These are phyloP conservation scores for Sitta europaea DNA, from an alignment of 2,113 vertebrate genomes.

Conservation along the genomic window DNA sequence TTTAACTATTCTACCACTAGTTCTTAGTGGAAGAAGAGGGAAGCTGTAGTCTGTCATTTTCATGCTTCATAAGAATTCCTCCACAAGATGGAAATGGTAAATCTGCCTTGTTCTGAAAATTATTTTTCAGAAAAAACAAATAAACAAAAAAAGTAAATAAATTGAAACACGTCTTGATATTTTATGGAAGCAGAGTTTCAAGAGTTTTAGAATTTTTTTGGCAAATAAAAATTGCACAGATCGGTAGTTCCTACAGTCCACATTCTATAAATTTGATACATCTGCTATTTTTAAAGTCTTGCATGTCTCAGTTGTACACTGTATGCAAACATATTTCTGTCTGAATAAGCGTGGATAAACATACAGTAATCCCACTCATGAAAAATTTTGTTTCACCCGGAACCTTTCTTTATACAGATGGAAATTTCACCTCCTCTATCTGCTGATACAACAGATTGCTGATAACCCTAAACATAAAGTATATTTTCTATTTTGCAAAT, in stretches of 20 bases:
- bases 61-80: neutral
- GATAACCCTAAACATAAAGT: neutral
- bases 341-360: neutral
- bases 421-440: neutral
- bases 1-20: neutral
- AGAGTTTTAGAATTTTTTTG: neutral
- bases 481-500: too few species aligned
- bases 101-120: neutral
- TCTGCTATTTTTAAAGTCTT: neutral
- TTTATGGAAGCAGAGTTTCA: neutral
- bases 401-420: neutral
- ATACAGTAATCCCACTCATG: neutral
- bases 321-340: neutral
- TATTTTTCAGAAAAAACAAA: neutral
- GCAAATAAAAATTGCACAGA: neutral
- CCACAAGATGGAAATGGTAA: neutral
- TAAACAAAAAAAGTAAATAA: neutral
- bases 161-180: neutral
- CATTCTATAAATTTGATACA: neutral
- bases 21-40: neutral
- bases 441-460: neutral
- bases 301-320: accelerated
- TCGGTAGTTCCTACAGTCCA: neutral
- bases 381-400: neutral
- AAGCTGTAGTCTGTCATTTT: neutral